Base-by-base conservation (phyloP, 1,140 invertebrate genomes). In the Melipona quadrifasciata region DNA sequence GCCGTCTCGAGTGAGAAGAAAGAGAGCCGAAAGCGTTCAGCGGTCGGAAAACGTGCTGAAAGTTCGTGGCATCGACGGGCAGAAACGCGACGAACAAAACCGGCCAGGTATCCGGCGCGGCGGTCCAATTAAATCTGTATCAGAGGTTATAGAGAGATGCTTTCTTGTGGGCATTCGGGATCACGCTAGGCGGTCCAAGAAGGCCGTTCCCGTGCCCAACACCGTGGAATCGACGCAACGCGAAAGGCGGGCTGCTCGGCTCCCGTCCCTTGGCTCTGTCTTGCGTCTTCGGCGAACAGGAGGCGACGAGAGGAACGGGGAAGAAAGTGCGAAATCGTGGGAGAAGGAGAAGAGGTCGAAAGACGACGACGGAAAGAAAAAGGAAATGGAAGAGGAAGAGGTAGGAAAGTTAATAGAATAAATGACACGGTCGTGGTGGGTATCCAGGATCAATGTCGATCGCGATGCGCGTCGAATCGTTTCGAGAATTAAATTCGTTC, bases 61-160 rank as follows among this genome's bases (percentile, higher is more conserved):
- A 71, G 34, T 81, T 85, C 61, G 53, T 72, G 55, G 79, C 51
- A 53, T 16, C 11, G 21, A 24, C 21, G 57, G 61, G n/a, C 31
- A 64, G 51, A 34, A 78, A 74, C 47, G 72, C 61, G 70, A 70
- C 65, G 76, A 73, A 87, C 81, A 81, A 81, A 47, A 72, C 73
- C 64, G 82, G 24, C 47, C 82, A 80, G 70, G 24, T 83, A 87
- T 89, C 34, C 31, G 31, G 39, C 39, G 39, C 61, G 58, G 47
- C 65, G 72, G 80, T 51, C 86, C 86, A 85, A 90, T 90, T 90
- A 90, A 90, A 90, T 89, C 75, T 80, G 78, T 85, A 87, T 77
- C 80, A 70, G 61, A 47, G 80, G 55, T 80, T 89, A 89, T 89
- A 86, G 39, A 53, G 55, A 78, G 53, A 31, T n/a, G 78, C 39